phyloP scores from a whole-genome alignment of 2,888 invertebrate species.

The Eudemis profundana region DNA sequence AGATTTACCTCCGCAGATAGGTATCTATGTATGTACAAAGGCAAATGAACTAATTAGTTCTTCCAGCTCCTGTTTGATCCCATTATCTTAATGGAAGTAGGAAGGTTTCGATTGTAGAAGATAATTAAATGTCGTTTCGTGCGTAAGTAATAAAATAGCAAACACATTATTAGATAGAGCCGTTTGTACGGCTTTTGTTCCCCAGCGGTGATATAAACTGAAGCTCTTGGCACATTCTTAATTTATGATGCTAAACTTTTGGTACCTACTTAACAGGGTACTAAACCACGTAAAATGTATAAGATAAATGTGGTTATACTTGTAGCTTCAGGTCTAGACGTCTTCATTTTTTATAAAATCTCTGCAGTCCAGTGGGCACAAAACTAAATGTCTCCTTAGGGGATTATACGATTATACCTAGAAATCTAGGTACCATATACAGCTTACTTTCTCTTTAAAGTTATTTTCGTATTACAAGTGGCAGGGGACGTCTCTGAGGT shows the following conservation, averaged over 20 bases:
- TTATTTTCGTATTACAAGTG: slow-evolving; percentile 24
- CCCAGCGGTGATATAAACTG: slow-evolving; percentile 2
- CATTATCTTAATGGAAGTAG: slow-evolving; percentile 27
- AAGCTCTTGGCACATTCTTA: neutral
- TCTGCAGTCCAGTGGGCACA: neutral
- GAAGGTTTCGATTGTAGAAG: slow-evolving; percentile 12
- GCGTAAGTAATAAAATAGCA: slow-evolving; percentile 28
- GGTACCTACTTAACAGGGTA: neutral
- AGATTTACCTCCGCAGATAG: slow-evolving; percentile 1
- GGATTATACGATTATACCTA: neutral
- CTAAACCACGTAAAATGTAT: neutral
- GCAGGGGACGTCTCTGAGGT: neutral
- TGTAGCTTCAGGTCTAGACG: neutral
- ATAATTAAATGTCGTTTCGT: slow-evolving; percentile 32
- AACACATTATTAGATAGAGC: slow-evolving; percentile 6
- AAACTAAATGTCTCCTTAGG: slow-evolving; percentile 6
- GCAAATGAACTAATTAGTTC: slow-evolving; percentile 31
- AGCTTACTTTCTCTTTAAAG: neutral
- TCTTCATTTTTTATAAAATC: neutral
- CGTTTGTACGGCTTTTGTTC: slow-evolving; percentile 5
- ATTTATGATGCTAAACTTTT: neutral
- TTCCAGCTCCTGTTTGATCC: slow-evolving; percentile 19
- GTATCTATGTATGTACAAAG: neutral
- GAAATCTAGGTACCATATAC: neutral
- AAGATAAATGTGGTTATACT: neutral